Conservation (phyloP, 2,888 invertebrate genomes). For the Drosophila infuscata region DNA sequence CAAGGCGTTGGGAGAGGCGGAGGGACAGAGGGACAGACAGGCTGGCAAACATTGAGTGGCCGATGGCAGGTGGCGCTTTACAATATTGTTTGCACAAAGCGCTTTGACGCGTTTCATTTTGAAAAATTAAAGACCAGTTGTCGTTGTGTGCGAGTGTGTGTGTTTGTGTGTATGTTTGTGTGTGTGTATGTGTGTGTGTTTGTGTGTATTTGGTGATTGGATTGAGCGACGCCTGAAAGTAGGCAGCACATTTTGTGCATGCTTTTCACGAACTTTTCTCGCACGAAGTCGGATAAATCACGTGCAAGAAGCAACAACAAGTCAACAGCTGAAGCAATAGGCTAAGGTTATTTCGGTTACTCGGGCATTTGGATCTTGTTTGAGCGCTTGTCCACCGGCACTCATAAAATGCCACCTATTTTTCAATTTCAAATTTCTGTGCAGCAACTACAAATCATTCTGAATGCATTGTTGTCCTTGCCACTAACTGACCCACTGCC, state of each 20-base stretch:
- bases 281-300: neutral
- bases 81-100: slow-evolving; percentile 35
- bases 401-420: slow-evolving; percentile 81
- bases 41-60: slow-evolving; percentile 11
- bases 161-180: neutral
- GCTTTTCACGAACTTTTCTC: slow-evolving; percentile 38
- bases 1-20: neutral
- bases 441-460: slow-evolving; percentile 76
- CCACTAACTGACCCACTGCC: slow-evolving; percentile 73
- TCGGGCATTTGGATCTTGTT: slow-evolving; percentile 17
- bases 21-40: slow-evolving; percentile 8
- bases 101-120: slow-evolving; percentile 59
- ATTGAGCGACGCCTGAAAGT: slow-evolving; percentile 35
- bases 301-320: slow-evolving; percentile 25
- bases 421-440: slow-evolving; percentile 80
- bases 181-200: neutral
- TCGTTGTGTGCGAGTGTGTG: neutral
- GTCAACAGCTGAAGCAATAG: slow-evolving; percentile 18
- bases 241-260: slow-evolving; percentile 49
- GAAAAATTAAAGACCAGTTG: slow-evolving; percentile 50
- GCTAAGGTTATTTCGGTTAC: slow-evolving; percentile 17
- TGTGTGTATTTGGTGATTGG: slow-evolving; percentile 8
- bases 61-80: slow-evolving; percentile 40
- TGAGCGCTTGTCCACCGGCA: slow-evolving; percentile 58
- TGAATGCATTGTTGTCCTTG: slow-evolving; percentile 54